These are phyloP conservation scores for Eilema sororculum DNA, from an alignment of 2,888 invertebrate species.

Conservation along the genomic window DNA sequence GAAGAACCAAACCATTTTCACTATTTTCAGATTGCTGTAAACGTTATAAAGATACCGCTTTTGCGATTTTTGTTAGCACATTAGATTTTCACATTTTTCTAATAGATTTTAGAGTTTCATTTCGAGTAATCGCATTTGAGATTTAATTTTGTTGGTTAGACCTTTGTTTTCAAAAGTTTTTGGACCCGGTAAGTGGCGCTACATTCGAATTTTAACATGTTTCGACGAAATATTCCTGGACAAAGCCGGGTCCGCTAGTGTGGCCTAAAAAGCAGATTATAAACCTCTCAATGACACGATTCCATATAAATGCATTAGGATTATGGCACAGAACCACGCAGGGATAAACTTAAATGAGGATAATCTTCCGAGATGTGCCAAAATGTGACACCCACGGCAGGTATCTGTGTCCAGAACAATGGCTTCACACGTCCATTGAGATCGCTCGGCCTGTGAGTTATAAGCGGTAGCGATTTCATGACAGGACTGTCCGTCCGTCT, in stretches of 20 bases:
- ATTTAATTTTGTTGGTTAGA: too few relatives aligned
- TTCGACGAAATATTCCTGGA: neutral
- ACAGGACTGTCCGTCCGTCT: neutral
- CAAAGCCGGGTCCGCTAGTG: neutral
- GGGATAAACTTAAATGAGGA: constrained; percentile 50
- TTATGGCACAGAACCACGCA: constrained; percentile 38
- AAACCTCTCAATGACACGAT: constrained; percentile 23
- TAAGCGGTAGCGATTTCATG: constrained; percentile 6
- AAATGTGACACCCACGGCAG: constrained; percentile 55
- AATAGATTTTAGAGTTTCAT: too few relatives aligned
- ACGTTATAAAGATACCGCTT: too few relatives aligned
- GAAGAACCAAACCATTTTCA: too few relatives aligned
- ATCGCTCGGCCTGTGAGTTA: constrained; percentile 1
- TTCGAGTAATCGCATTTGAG: too few relatives aligned
- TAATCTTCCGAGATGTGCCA: constrained; percentile 54
- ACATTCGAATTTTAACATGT: neutral
- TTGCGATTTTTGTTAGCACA: too few relatives aligned
- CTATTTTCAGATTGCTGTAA: too few relatives aligned
- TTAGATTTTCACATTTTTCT: too few relatives aligned
- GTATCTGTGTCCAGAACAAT: constrained; percentile 51
- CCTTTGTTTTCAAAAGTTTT: neutral
- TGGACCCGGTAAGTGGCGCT: neutral
- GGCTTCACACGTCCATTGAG: constrained; percentile 18
- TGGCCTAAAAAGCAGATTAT: constrained; percentile 24
- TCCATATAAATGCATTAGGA: constrained; percentile 44